A percentile compares a stretch with the other conserved stretches of the same genome.
Evolutionary conservation across 2,797 vertebrate genomes (phyloP).

Genomic region (Taeniopygia guttata): DNA sequence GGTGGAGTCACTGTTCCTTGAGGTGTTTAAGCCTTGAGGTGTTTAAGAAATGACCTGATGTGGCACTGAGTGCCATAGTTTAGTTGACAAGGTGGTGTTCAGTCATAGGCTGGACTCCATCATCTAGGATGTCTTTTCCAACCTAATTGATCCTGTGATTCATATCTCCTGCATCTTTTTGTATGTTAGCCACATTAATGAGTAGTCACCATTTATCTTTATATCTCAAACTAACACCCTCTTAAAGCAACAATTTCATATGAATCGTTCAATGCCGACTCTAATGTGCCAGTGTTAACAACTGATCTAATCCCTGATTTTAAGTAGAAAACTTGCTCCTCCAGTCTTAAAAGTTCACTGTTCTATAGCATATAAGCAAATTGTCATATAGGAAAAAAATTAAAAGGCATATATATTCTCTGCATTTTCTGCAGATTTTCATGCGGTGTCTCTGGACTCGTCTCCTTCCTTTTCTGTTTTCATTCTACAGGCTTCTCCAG

Average conservation of each 20-base stretch:
- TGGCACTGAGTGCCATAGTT: not conserved
- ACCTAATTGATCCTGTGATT: not conserved
- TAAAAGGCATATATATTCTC: not conserved
- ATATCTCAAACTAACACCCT: not conserved
- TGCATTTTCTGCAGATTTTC: not conserved
- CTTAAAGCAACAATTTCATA: not conserved
- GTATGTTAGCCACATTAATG: not conserved
- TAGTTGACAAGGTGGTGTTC: not conserved
- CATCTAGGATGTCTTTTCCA: not conserved
- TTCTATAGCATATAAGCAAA: not conserved
- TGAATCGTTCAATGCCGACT: not conserved
- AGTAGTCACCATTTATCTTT: not conserved
- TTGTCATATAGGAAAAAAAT: not conserved
- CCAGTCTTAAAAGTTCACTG: not conserved
- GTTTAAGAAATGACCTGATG: not conserved
- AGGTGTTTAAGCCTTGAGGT: not conserved
- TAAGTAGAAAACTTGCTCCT: not conserved
- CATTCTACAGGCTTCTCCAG: not conserved
- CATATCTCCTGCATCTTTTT: not conserved
- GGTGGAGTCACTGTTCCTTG: too few species aligned
- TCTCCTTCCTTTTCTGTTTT: not conserved
- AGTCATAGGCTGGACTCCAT: accelerated
- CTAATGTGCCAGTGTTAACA: not conserved
- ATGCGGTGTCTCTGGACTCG: not conserved
- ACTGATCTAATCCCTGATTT: not conserved